Percentiles rank a stretch among this genome's conserved stretches.
Conservation (phyloP, 2,113 vertebrate species). For the Gnathonemus echidnorhynchus region DNA sequence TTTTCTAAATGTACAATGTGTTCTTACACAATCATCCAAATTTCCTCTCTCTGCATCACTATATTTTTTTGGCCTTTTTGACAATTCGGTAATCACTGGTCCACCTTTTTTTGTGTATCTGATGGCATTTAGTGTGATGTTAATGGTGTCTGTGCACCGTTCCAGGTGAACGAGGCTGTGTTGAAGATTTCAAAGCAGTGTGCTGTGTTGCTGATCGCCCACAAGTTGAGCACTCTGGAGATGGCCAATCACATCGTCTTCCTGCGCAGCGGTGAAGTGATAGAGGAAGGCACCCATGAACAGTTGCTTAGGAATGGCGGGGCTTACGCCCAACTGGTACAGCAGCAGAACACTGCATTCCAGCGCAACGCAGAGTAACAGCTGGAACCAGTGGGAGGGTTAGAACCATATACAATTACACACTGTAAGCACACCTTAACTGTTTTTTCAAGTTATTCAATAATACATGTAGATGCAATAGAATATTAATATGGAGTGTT, state of each 20-base stretch:
- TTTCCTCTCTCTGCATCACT: background rate
- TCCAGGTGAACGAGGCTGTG: conserved; percentile 55
- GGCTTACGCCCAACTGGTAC: conserved; percentile 54
- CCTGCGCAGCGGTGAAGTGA: conserved; percentile 56
- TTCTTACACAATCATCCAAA: background rate
- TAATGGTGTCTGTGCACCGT: background rate
- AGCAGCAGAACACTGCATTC: conserved; percentile 45
- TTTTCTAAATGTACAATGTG: background rate
- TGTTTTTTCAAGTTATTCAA: background rate
- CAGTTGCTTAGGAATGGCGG: conserved; percentile 49
- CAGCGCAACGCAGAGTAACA: conserved; percentile 34
- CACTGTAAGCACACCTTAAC: background rate
- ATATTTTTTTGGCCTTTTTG: background rate
- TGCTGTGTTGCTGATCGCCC: conserved; percentile 72
- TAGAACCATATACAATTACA: background rate
- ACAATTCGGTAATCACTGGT: background rate
- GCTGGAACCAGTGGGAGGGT: background rate
- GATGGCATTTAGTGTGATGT: background rate
- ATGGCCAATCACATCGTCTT: conserved; percentile 62
- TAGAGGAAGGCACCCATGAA: conserved; percentile 47
- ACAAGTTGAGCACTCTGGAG: conserved; percentile 60
- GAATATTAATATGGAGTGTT: background rate
- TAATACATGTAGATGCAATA: background rate
- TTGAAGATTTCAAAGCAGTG: conserved; percentile 28
- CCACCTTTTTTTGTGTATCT: background rate